Percentiles rank a stretch among this genome's conserved stretches.
Evolutionary conservation across 2,113 vertebrate genomes (phyloP).

Genomic region (Natator depressus): DNA sequence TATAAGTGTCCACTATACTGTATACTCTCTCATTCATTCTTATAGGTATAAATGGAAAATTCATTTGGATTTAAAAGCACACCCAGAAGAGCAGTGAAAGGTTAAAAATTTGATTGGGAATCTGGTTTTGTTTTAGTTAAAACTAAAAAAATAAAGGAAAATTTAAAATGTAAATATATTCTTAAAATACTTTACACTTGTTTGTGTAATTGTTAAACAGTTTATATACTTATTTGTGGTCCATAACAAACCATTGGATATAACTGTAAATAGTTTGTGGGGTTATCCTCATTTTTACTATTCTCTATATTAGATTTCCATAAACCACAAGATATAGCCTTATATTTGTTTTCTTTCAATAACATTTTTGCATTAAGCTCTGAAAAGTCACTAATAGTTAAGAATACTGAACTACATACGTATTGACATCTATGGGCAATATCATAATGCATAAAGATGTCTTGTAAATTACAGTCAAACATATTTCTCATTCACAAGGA

Average conservation of each 20-base stretch:
- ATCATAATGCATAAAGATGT: not conserved
- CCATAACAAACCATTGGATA: not conserved
- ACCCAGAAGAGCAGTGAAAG: not conserved
- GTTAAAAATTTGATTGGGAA: not conserved
- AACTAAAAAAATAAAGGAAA: not conserved
- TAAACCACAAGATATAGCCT: not conserved
- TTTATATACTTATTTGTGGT: not conserved
- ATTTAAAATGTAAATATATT: not conserved
- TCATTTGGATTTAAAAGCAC: not conserved
- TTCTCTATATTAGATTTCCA: not conserved
- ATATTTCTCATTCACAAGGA: slow-evolving; percentile 16
- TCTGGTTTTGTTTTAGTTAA: slow-evolving; percentile 9
- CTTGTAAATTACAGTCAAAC: not conserved
- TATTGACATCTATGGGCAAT: not conserved
- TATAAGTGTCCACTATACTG: not conserved
- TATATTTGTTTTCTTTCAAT: not conserved
- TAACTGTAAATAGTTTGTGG: not conserved
- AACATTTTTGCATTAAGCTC: not conserved
- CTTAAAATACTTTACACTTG: not conserved
- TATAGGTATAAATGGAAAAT: not conserved
- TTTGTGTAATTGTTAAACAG: not conserved
- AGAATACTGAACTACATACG: not conserved
- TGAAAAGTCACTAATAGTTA: not conserved
- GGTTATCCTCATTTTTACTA: not conserved
- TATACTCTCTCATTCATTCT: not conserved